Conservation (phyloP, 2,888 invertebrate genomes). For the Rotaria magnacalcarata region DNA sequence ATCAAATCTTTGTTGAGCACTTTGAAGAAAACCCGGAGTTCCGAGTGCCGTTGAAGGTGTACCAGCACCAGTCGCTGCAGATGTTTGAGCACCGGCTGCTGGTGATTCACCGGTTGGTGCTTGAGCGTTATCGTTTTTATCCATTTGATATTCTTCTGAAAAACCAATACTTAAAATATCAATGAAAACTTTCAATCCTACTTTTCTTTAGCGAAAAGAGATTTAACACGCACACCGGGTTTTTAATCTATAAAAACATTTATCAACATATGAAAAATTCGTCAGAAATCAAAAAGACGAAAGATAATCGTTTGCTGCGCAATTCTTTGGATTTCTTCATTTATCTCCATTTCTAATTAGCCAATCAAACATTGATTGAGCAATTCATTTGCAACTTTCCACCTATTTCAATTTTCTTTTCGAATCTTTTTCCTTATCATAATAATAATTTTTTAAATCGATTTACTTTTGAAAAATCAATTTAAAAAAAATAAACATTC, state of each 20-base stretch:
- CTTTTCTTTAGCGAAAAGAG: neutral
- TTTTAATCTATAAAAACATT: neutral
- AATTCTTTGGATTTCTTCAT: conserved; percentile 16
- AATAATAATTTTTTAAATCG: neutral
- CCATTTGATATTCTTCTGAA: neutral
- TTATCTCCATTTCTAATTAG: neutral
- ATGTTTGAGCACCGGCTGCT: neutral
- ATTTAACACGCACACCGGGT: neutral
- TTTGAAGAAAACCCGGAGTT: conserved; percentile 21
- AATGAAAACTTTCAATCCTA: neutral
- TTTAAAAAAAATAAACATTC: neutral
- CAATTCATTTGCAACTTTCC: neutral
- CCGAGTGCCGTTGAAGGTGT: neutral
- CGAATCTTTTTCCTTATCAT: neutral
- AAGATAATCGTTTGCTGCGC: neutral
- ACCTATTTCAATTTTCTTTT: neutral
- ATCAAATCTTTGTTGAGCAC: neutral
- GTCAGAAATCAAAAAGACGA: neutral
- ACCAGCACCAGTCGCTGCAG: neutral
- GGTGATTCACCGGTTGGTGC: neutral
- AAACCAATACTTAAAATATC: neutral
- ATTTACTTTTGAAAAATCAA: neutral
- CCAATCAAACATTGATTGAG: neutral
- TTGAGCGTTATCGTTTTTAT: neutral
- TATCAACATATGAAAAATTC: neutral